Percentiles rank a stretch among this genome's conserved stretches.
These are phyloP conservation scores for Myotis daubentonii DNA, from an alignment of 2,797 vertebrate genomes.

Conservation along the genomic window DNA sequence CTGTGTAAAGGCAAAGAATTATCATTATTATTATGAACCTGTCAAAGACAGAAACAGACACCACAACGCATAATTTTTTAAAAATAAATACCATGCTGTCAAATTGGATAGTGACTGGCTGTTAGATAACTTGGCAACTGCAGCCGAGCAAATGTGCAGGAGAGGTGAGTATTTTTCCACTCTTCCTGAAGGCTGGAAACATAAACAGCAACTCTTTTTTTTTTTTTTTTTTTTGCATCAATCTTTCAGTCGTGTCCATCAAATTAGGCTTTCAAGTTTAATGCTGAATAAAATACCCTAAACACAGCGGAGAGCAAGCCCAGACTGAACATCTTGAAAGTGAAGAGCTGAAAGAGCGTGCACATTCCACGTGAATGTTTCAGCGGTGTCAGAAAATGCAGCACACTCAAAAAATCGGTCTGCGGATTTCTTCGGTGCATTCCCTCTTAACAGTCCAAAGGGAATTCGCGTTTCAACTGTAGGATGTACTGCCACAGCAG, in stretches of 20 bases:
- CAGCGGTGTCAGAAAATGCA: slow-evolving; percentile 37
- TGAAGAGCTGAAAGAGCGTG: background rate
- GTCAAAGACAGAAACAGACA: slow-evolving; percentile 76
- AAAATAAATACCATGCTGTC: slow-evolving; percentile 79
- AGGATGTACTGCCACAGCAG: background rate
- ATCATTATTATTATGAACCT: slow-evolving; percentile 52
- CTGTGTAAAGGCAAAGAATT: slow-evolving; percentile 24
- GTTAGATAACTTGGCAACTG: slow-evolving; percentile 79
- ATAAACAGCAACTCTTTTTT: slow-evolving; percentile 66
- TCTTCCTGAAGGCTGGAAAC: slow-evolving; percentile 78
- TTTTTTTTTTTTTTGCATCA: slow-evolving; percentile 7
- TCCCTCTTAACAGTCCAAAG: slow-evolving; percentile 55
- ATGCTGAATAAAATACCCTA: slow-evolving; percentile 66
- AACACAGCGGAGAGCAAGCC: slow-evolving; percentile 46
- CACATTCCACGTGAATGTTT: slow-evolving; percentile 8
- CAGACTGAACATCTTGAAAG: slow-evolving; percentile 74
- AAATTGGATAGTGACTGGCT: slow-evolving; percentile 77
- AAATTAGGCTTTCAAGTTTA: slow-evolving; percentile 71
- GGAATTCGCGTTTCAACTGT: slow-evolving; percentile 23
- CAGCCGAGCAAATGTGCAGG: slow-evolving; percentile 63
- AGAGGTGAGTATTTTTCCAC: slow-evolving; percentile 83
- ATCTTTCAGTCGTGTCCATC: slow-evolving; percentile 75
- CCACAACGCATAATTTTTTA: slow-evolving; percentile 68
- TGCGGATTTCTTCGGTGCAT: background rate
- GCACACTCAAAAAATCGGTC: slow-evolving; percentile 11